phyloP scores from a whole-genome alignment of 2,113 vertebrate species.

The Scartelaos histophorus region DNA sequence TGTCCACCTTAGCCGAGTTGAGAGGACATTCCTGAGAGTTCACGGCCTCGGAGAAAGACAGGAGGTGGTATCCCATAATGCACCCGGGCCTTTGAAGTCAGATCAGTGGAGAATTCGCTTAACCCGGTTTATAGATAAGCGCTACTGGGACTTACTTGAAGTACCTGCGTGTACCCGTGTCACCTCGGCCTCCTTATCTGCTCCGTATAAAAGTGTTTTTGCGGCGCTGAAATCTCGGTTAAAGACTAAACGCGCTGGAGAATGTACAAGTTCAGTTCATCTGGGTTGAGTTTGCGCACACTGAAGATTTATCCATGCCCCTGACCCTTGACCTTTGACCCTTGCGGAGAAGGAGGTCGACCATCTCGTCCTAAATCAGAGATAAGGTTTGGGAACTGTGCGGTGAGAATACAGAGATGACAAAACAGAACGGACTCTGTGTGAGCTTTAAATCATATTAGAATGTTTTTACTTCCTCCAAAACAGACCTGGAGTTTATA shows the following conservation, averaged over 20 bases:
- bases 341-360: conserved; percentile 2
- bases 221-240: conserved; percentile 1
- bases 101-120: conserved; percentile 22
- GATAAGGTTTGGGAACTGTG: not conserved
- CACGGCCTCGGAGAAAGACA: conserved; percentile 21
- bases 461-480: too few relatives aligned
- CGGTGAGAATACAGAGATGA: too few relatives aligned
- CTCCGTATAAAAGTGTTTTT: conserved; percentile 17
- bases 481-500: too few relatives aligned
- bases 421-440: too few relatives aligned
- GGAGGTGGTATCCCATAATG: conserved; percentile 16
- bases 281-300: conserved; percentile 16
- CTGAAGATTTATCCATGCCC: not conserved
- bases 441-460: too few relatives aligned
- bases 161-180: not conserved
- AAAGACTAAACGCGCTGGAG: not conserved
- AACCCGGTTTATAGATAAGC: conserved; percentile 8
- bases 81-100: conserved; percentile 51
- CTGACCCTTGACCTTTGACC: not conserved
- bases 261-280: conserved; percentile 12
- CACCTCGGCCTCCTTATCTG: conserved; percentile 3
- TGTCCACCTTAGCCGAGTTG: not conserved
- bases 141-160: not conserved
- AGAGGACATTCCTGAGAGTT: conserved; percentile 19
- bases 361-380: not conserved